Conservation (phyloP, 2,797 vertebrate genomes). For the Pitangus sulphuratus region DNA sequence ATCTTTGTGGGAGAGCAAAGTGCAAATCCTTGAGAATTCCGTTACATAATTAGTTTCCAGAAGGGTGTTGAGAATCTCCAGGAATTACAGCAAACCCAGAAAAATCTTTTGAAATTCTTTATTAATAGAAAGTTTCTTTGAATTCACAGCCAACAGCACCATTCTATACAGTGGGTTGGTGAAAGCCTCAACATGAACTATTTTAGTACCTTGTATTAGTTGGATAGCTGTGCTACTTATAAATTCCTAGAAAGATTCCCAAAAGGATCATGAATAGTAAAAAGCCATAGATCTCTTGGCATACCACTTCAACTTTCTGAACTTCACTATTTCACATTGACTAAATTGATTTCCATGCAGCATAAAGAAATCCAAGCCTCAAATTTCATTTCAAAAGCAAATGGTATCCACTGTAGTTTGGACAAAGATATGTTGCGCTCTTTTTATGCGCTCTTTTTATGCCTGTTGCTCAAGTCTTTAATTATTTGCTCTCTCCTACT, state of each 20-base stretch:
- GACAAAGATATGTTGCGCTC: background rate
- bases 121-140: slow-evolving; percentile 23
- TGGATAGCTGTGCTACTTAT: slow-evolving; percentile 4
- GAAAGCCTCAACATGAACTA: slow-evolving; percentile 25
- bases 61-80: slow-evolving; percentile 40
- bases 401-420: background rate
- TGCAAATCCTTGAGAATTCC: slow-evolving; percentile 18
- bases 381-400: slow-evolving; percentile 53
- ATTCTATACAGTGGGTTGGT: background rate
- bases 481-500: slow-evolving; percentile 42
- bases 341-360: slow-evolving; percentile 62
- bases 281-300: slow-evolving; percentile 45
- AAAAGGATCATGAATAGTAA: slow-evolving; percentile 51
- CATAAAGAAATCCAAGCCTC: slow-evolving; percentile 27
- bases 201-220: slow-evolving; percentile 37
- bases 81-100: slow-evolving; percentile 26
- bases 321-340: slow-evolving; percentile 29
- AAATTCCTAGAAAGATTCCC: slow-evolving; percentile 63
- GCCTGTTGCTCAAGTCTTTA: slow-evolving; percentile 30
- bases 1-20: slow-evolving; percentile 23
- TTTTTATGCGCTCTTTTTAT: slow-evolving; percentile 16
- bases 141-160: background rate
- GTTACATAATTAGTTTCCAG: slow-evolving; percentile 18
- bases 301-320: slow-evolving; percentile 28
- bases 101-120: background rate